phyloP scores from a whole-genome alignment of 37 sponge, comb jelly and placozoan genomes.

The Chondrilla cf. caribensis region DNA sequence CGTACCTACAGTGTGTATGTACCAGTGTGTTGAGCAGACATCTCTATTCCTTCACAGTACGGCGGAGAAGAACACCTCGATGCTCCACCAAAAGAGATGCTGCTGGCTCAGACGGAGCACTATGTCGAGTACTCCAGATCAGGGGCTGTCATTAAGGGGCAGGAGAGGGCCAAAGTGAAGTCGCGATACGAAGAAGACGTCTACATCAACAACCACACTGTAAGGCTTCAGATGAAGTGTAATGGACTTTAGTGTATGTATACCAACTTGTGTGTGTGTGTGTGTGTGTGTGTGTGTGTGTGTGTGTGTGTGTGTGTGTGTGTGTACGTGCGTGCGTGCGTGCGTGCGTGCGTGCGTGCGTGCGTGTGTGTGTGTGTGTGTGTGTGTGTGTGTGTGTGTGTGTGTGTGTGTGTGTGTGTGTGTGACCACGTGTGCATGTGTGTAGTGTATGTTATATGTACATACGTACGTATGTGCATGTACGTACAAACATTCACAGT shows the following conservation, averaged over 20 bases:
- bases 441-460: no score
- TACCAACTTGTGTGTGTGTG: no score
- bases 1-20: no score
- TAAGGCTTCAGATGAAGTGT: constrained; percentile 15
- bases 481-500: no score
- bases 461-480: no score
- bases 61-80: constrained; percentile 96
- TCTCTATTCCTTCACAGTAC: constrained; percentile 36
- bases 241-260: neutral
- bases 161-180: constrained; percentile 91
- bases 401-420: no score
- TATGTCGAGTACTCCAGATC: constrained; percentile 94
- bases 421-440: no score
- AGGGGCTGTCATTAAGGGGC: constrained; percentile 87
- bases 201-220: constrained; percentile 86
- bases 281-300: no score
- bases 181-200: constrained; percentile 95
- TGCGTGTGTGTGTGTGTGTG: neutral
- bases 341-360: neutral
- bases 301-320: no score
- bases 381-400: no score
- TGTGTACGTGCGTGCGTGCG: no score
- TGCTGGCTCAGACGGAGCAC: constrained; percentile 90
- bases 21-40: neutral
- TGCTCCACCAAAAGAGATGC: constrained; percentile 89